phyloP scores from a whole-genome alignment of 2,797 vertebrate genomes.

The Melanotaenia maccullochi region DNA sequence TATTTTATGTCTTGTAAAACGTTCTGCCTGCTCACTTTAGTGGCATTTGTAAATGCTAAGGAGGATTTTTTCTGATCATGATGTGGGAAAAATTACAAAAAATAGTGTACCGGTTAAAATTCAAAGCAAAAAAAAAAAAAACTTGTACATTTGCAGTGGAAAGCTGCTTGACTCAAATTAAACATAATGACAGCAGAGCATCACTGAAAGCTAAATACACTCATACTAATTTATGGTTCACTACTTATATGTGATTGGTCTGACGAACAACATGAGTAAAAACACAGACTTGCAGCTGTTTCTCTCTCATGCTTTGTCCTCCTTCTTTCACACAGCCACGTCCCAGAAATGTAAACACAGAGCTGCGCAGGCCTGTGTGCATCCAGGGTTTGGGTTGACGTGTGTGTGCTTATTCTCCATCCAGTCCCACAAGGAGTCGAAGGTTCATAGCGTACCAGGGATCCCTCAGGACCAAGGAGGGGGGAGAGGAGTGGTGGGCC shows the following conservation, averaged over 20 bases:
- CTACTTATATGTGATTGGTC: background rate
- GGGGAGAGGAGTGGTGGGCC: slow-evolving; percentile 27
- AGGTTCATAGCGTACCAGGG: slow-evolving; percentile 39
- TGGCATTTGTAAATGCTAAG: background rate
- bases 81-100: background rate
- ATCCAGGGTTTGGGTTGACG: slow-evolving; percentile 18
- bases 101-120: background rate
- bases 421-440: slow-evolving; percentile 15
- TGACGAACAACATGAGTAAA: slow-evolving; percentile 11
- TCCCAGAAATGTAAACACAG: slow-evolving; percentile 66
- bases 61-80: background rate
- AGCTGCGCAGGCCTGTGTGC: slow-evolving; percentile 7
- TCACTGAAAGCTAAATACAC: background rate
- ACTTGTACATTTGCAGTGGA: background rate
- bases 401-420: slow-evolving; percentile 32
- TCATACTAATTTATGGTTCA: background rate
- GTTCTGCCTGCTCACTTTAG: background rate
- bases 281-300: slow-evolving; percentile 58
- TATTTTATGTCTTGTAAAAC: background rate
- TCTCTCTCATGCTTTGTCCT: slow-evolving; percentile 54
- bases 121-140: too few species aligned
- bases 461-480: slow-evolving; percentile 46
- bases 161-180: background rate
- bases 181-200: background rate
- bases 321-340: slow-evolving; percentile 65